Evolutionary conservation across 2,113 vertebrate genomes (phyloP), one percentile per base, ranked within the genome.

Genomic region (Nyctereutes procyonoides): DNA sequence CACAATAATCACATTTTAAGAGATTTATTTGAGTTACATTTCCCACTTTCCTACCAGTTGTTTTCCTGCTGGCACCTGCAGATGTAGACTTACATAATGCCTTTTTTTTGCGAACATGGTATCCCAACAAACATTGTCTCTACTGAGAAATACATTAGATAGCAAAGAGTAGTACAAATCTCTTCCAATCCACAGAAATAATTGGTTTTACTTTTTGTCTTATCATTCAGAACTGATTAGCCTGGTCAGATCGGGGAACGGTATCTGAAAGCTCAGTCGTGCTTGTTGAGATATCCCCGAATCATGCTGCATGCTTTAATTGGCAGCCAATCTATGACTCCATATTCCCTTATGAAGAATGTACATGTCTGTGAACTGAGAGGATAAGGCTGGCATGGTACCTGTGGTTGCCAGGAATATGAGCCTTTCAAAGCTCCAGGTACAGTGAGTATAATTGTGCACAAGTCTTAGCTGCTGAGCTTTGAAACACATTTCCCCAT

Each of bases 241-340:
- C 11, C 6, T 73, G 10, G 69, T 38, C 11, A 56, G 26, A 71
- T 56, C 14, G 4, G 48, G 17, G 35, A 74, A 32, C 2, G 8
- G 43, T 11, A 8, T 28, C 17, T 53, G n/a, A 69, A 58, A 69
- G 8, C 15, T 74, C 55, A 53, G 24, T 28, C 22, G 0, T 10
- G 3, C 3, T 60, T 28, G 24, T 5, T 83, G 35, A 60, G 3
- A 8, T 51, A 10, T 28, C 38, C 11, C 26, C 56, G 51, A 51
- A 73, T 1, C 5, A n/a, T 28, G 26, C 38, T 22, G 43, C 22
- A 9, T 74, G 22, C 43, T 43, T 43, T 43, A 43, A 43, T 43
- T 43, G 62, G 2, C 10, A 35, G 28, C 55, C 4, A 19, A 6
- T 35, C 8, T 13, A 14, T 30, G 30, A 0, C 10, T 56, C 0